These are phyloP conservation scores for Conus betulinus DNA, from an alignment of 1,140 invertebrate genomes.

Conservation along the genomic window DNA sequence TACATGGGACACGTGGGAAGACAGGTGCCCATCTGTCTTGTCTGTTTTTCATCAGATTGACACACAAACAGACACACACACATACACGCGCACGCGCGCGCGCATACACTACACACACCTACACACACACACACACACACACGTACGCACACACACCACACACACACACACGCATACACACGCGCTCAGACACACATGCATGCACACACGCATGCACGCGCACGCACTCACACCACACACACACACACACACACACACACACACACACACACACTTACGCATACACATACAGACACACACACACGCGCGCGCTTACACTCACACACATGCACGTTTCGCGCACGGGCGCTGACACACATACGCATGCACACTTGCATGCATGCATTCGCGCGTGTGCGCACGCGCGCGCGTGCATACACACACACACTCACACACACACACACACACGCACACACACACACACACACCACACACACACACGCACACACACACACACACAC, in stretches of 20 bases:
- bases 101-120: no score
- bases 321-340: no score
- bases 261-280: background rate
- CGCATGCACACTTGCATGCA: background rate
- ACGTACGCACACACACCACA: no score
- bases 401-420: no score
- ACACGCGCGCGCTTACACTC: background rate
- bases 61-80: background rate
- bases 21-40: background rate
- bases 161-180: no score
- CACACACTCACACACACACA: background rate
- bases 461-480: constrained; percentile 23
- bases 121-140: background rate
- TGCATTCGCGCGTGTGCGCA: no score
- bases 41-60: background rate
- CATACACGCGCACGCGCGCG: no score
- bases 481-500: constrained; percentile 27
- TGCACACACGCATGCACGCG: no score
- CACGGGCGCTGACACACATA: no score
- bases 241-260: background rate
- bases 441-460: constrained; percentile 19
- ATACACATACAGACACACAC: background rate
- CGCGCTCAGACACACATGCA: no score
- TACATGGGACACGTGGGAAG: background rate
- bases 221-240: no score